Base-by-base conservation (phyloP, 2,888 invertebrate genomes). In the Phyllotreta striolata region DNA sequence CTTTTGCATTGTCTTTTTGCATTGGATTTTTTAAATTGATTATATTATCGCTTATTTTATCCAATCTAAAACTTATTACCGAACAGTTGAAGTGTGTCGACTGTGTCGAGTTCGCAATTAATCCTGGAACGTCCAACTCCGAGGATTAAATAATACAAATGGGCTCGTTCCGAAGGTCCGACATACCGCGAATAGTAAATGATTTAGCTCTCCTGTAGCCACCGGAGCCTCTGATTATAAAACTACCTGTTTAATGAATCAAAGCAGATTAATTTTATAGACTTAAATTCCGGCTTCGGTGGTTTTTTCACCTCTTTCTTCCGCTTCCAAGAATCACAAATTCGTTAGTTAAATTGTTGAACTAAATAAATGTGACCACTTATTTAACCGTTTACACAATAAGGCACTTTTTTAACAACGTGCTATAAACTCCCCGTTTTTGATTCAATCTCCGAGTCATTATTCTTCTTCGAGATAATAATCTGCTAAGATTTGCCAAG, bases 141-240 rank as follows among this genome's bases (percentile, higher is more conserved):
- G 24, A 40, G 44, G 63, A 58, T 58, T 46, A 58, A 63, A 56
- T 58, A 54, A 58, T 63, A 63, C 58, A 63, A 63, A 63, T 63
- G 52, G 57, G 54, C 6, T 46, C 46, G 44, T 35, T 37, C 24
- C 46, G 52, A 37, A 54, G 57, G 54, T 56, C 58, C 58, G 58
- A 58, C 63, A 58, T 34, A 13, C 52, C 52, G 39, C 39, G 63
- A 46, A 44, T 54, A 58, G 52, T 63, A 58, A 58, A 63, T 54
- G 57, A 54, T 63, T 63, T 63, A 63, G 58, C 46, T 51, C 63
- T 39, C 24, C 24, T 1, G 24, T 24, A 38, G 38, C 37, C 38
- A 37, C 12, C 35, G 49, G 37, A 49, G 5, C 49, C 35, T n/a
- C 12, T 6, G 13, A n/a, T n/a, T n/a, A n/a, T n/a, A n/a, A 14